These are phyloP conservation scores for Drosophila multiciliata DNA, from an alignment of 2,888 invertebrate species.

Conservation along the genomic window DNA sequence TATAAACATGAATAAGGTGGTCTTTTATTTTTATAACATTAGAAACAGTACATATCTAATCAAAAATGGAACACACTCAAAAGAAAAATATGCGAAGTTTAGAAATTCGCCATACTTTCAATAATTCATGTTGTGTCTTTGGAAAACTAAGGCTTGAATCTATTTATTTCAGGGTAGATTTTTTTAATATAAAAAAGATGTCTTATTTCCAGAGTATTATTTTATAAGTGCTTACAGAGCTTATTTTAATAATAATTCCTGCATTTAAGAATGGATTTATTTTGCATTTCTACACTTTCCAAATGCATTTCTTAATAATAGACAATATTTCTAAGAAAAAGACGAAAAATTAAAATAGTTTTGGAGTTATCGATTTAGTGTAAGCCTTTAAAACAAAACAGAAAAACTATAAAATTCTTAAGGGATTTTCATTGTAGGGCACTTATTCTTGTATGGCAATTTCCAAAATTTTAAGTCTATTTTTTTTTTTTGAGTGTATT, in stretches of 20 bases:
- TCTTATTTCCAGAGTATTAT: neutral
- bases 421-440: no score
- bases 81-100: neutral
- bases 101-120: neutral
- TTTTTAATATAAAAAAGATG: neutral
- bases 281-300: neutral
- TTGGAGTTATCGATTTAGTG: neutral
- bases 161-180: neutral
- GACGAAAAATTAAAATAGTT: neutral
- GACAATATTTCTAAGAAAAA: neutral
- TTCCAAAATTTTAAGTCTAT: neutral
- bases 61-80: neutral
- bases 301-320: neutral
- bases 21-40: neutral
- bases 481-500: neutral
- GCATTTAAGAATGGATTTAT: neutral
- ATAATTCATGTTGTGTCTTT: neutral
- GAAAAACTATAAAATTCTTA: neutral
- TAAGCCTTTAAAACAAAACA: neutral
- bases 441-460: neutral
- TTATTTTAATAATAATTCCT: neutral
- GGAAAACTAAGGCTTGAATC: neutral
- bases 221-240: neutral
- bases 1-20: neutral
- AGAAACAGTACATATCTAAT: neutral